Conservation (phyloP, 2,113 vertebrate species). For the Hystrix brachyura region DNA sequence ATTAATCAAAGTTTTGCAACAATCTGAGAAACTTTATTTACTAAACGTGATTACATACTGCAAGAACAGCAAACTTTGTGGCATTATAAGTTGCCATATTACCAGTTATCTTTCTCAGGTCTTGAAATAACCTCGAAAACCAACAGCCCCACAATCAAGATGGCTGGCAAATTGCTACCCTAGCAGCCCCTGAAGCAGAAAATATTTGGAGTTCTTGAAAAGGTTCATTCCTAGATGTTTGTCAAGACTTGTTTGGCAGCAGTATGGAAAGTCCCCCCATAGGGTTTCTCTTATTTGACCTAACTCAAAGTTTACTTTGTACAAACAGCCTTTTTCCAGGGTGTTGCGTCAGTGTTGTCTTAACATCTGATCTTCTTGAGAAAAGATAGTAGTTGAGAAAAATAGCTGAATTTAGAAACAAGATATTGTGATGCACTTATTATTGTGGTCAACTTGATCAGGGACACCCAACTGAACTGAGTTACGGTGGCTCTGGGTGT, state of each 20-base stretch:
- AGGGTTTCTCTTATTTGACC: neutral
- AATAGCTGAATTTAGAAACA: neutral
- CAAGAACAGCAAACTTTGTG: neutral
- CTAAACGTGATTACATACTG: neutral
- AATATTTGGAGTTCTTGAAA: neutral
- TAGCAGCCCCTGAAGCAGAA: neutral
- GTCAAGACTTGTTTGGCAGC: neutral
- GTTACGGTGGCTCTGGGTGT: too few species aligned
- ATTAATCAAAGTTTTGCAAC: neutral
- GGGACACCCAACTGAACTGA: too few species aligned
- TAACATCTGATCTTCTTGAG: neutral
- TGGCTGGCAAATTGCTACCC: neutral
- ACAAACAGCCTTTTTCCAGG: neutral
- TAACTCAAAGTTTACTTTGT: neutral
- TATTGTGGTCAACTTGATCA: too few species aligned
- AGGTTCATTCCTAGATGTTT: neutral
- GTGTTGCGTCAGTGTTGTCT: neutral
- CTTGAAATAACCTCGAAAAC: neutral
- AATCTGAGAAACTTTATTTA: neutral
- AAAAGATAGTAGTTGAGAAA: neutral
- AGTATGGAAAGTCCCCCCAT: neutral
- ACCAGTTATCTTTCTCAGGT: neutral
- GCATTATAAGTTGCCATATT: neutral
- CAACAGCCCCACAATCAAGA: neutral
- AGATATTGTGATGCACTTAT: too few species aligned